Base-by-base conservation (phyloP, 2,888 invertebrate genomes). In the Lasioglossum zephyrum region DNA sequence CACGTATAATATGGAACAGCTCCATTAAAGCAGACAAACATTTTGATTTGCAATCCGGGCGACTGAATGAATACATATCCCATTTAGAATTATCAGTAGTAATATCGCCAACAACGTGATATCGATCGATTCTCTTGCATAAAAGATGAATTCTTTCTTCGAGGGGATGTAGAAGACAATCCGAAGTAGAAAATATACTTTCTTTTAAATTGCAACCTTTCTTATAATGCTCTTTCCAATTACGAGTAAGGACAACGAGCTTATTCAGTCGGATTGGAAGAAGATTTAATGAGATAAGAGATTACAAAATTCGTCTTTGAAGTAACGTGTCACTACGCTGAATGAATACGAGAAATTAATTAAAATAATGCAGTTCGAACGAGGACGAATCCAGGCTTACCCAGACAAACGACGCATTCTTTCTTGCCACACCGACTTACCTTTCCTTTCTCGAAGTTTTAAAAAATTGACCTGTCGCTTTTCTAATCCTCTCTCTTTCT, bases 371-470 rank as follows among this genome's bases (percentile, higher is more conserved):
- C n/a, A 16, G 11, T 36, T 18, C 80, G 81, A 89, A 81, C 53
- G 57, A 81, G 81, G 47, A 87, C 87, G 81, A 91, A 88, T 82
- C 84, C 84, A 85, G 83, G 84, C 86, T 76, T 73, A 79, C 57
- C 26, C 66, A 60, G 81, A 90, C 85, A 87, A 81, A 87, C 60
- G 78, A 79, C 77, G 44, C 26, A 85, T 89, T 82, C 76, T 89
- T 89, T 80, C 76, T 47, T 73, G 63, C 79, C 81, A 79, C 73
- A 39, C 41, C 70, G 73, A 87, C 53, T 85, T 84, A 86, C 72
- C 44, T 78, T 87, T 80, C 77, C 75, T 76, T 73, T 78, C 44
- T 77, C 53, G 39, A 79, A 69, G 82, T 88, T 66, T 78, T n/a
- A 74, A 39, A 78, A 57, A 73, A 77, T 83, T 77, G 41, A 73